Base-by-base conservation (phyloP, 2,113 vertebrate genomes). In the Sphaerodactylus townsendi region DNA sequence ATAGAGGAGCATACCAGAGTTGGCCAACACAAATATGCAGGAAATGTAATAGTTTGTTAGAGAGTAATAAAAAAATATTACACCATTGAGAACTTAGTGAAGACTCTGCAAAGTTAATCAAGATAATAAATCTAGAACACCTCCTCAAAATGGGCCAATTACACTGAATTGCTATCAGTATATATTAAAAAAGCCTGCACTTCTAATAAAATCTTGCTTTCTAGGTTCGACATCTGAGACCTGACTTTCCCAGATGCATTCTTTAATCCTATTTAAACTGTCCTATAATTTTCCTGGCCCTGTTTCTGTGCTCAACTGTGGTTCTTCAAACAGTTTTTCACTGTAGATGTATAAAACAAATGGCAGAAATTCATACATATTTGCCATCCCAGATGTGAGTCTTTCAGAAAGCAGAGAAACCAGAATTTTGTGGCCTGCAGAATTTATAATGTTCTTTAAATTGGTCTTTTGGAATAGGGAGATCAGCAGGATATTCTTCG, bases 21-120 rank as follows among this genome's bases (percentile, higher is more conserved):
- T 62, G 68, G 44, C 85, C 80, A 75, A 80, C 39, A 44, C 30
- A 30, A 68, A 1, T 23, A 44, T 64, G 76, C 70, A 71, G 68
- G 65, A 84, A 71, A 37, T 85, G 56, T 86, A 85, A 70, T 85
- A 84, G 35, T 92, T 77, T 72, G 50, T 79, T 81, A 75, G 86
- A 90, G 88, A 91, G 6, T 1, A 89, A 84, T 88, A 84, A 87
- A 85, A 88, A 84, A 53, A 46, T 46, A 86, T 89, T 91, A 2
- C 37, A 28, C n/a, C 46, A 35, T 48, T 50, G 35, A 81, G 82
- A 87, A 41, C 74, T 86, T 68, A 70, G 48, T 78, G 44, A n/a
- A 81, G 83, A 82, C 44, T 77, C 71, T 35, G 37, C 77, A 1
- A 88, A 90, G 56, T 90, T 88, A 39, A 71, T 90, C 82, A 82